phyloP scores from a whole-genome alignment of 2,113 vertebrate genomes.

The Cavia porcellus region DNA sequence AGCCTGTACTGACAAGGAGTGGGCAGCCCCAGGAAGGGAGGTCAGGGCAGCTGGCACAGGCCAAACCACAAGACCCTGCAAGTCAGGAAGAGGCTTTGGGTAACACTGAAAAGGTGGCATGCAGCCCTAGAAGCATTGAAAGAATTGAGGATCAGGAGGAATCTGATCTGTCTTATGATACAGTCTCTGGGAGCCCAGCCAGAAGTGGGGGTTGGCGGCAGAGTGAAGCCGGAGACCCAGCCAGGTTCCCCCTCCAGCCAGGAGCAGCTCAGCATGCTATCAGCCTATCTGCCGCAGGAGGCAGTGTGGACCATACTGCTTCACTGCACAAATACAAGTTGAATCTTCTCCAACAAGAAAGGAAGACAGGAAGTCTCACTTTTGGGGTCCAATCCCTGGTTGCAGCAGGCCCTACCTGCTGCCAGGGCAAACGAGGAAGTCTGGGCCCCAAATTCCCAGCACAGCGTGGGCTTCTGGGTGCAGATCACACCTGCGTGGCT shows the following conservation, averaged over 20 bases:
- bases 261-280: neutral
- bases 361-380: neutral
- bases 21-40: neutral
- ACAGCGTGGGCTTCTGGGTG: neutral
- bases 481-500: conserved; percentile 77
- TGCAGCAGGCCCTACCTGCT: neutral
- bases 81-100: neutral
- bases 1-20: too few relatives aligned
- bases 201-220: neutral
- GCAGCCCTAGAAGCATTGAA: neutral
- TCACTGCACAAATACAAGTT: neutral
- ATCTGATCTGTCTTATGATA: neutral
- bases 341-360: neutral
- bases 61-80: neutral
- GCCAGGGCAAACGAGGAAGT: neutral
- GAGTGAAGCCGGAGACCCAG: fast-evolving
- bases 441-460: neutral
- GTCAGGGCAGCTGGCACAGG: neutral
- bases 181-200: neutral
- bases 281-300: fast-evolving
- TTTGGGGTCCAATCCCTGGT: neutral
- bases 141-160: neutral
- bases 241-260: neutral
- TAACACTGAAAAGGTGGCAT: neutral
- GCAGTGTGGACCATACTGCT: neutral